These are phyloP conservation scores for Lasius fuliginosus DNA, from an alignment of 2,888 invertebrate genomes.

Conservation along the genomic window DNA sequence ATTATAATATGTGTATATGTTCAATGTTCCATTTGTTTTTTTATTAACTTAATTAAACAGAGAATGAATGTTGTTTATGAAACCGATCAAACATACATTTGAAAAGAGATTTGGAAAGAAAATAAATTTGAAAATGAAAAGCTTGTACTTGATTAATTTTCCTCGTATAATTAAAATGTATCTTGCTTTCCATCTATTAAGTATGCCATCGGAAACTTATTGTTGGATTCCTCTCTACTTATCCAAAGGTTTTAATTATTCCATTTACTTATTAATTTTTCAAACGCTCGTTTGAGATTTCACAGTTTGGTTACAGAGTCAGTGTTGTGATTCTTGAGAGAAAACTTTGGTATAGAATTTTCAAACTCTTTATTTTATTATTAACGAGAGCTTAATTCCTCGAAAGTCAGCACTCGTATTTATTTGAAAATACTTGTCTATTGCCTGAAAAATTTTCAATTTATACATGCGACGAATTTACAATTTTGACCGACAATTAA, in stretches of 20 bases:
- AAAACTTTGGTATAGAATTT: conserved; percentile 3
- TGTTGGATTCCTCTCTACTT: conserved; percentile 4
- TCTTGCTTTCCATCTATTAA: background rate
- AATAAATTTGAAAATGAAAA: conserved; percentile 1
- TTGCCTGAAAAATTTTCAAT: background rate
- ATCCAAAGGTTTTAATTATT: background rate
- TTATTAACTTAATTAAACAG: background rate
- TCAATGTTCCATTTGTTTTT: background rate
- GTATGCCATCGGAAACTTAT: background rate
- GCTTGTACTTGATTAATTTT: conserved; percentile 7
- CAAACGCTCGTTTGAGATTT: conserved; percentile 8
- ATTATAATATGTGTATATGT: background rate
- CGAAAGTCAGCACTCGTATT: background rate
- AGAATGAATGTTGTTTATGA: background rate
- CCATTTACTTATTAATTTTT: background rate
- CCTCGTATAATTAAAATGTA: background rate
- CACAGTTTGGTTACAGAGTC: conserved; percentile 11
- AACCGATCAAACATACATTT: background rate
- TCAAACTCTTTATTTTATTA: background rate
- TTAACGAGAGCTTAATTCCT: conserved; percentile 9
- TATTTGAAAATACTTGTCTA: background rate
- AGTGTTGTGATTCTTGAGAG: background rate
- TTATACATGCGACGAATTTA: background rate
- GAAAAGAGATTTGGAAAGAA: background rate
- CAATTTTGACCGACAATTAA: background rate